Percentiles rank a stretch among this genome's conserved stretches.
phyloP scores from a whole-genome alignment of 2,113 vertebrate genomes.

The Scomber scombrus region DNA sequence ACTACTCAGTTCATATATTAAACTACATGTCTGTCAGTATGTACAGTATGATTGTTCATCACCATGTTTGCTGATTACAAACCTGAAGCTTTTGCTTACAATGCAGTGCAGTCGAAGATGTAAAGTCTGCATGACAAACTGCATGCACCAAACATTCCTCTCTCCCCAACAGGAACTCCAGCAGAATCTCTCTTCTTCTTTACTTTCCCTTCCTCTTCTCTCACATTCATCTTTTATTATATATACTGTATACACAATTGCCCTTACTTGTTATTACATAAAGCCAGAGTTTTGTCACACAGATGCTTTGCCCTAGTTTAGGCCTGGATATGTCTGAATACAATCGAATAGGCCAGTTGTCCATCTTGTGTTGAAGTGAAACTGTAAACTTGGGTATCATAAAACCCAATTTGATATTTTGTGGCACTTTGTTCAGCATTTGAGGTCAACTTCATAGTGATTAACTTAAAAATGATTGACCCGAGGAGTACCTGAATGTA shows the following conservation, averaged over 20 bases:
- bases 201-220: background rate
- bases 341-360: background rate
- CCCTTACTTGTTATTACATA: background rate
- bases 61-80: slow-evolving; percentile 11
- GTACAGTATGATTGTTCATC: background rate
- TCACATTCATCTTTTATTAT: background rate
- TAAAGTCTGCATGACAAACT: slow-evolving; percentile 60
- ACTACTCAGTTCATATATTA: too few relatives aligned
- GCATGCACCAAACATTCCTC: slow-evolving; percentile 58
- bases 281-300: background rate
- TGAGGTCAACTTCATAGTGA: background rate
- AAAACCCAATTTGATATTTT: background rate
- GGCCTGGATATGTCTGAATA: background rate
- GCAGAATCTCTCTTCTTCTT: slow-evolving; percentile 3
- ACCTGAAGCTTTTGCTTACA: slow-evolving; percentile 52
- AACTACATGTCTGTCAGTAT: background rate
- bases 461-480: background rate
- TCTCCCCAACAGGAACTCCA: slow-evolving; percentile 47
- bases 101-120: slow-evolving; percentile 26
- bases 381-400: background rate
- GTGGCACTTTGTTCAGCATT: background rate
- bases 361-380: background rate
- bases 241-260: background rate
- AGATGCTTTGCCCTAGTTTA: background rate
- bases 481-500: background rate